Percentiles rank a stretch among this genome's conserved stretches.
Evolutionary conservation across 2,888 invertebrate genomes (phyloP).

Genomic region (Diaprepes abbreviatus): DNA sequence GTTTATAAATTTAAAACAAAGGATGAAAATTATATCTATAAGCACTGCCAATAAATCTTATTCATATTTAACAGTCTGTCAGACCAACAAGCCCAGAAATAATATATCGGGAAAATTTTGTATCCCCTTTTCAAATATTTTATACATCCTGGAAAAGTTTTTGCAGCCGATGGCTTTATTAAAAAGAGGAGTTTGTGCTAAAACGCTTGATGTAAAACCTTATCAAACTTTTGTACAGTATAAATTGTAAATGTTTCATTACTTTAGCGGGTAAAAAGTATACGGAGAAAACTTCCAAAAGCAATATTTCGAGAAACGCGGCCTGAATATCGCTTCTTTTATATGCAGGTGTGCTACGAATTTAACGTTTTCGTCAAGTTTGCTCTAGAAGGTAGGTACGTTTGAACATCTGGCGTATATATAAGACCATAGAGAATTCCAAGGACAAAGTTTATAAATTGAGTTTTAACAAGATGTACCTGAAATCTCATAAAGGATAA

Average conservation of each 20-base stretch:
- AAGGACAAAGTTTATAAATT: constrained; percentile 38
- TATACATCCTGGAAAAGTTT: constrained; percentile 35
- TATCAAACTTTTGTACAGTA: constrained; percentile 53
- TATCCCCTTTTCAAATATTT: constrained; percentile 32
- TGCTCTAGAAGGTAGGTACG: constrained; percentile 47
- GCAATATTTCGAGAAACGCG: constrained; percentile 51
- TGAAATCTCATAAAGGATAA: constrained; percentile 6
- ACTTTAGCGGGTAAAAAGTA: constrained; percentile 42
- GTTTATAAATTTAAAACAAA: constrained; percentile 22
- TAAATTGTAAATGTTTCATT: constrained; percentile 54
- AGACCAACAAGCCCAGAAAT: constrained; percentile 38
- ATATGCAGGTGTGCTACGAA: constrained; percentile 52
- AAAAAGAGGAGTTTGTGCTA: constrained; percentile 36
- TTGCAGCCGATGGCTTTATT: constrained; percentile 36
- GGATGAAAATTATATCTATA: constrained; percentile 16
- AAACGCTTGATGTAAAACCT: constrained; percentile 48
- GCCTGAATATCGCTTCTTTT: constrained; percentile 49
- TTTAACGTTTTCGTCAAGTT: constrained; percentile 49
- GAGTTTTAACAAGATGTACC: constrained; percentile 26
- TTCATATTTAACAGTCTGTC: constrained; percentile 43
- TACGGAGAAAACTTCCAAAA: constrained; percentile 46
- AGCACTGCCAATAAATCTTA: constrained; percentile 36
- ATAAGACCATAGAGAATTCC: constrained; percentile 26
- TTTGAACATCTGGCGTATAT: constrained; percentile 35
- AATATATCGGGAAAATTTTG: constrained; percentile 44